A percentile compares a stretch with the other conserved stretches of the same genome.
Evolutionary conservation across 2,888 invertebrate species (phyloP).

Genomic region (Caenorhabditis sulstoni): DNA sequence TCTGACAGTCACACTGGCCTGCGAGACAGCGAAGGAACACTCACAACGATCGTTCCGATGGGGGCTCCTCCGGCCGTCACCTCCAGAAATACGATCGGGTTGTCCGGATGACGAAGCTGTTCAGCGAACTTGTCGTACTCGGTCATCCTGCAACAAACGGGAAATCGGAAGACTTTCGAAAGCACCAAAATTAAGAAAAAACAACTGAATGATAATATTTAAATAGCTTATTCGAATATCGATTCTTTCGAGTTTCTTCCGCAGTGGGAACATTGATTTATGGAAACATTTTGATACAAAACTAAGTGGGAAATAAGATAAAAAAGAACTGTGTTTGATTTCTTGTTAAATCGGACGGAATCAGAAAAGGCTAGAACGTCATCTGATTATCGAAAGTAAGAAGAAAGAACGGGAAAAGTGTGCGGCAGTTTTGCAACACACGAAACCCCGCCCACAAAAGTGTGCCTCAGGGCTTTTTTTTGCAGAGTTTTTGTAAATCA

Average conservation of each 20-base stretch:
- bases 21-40: too few relatives aligned
- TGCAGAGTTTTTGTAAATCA: not conserved
- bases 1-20: too few relatives aligned
- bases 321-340: too few relatives aligned
- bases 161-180: not conserved
- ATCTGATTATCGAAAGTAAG: not conserved
- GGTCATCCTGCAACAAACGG: constrained; percentile 72
- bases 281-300: too few relatives aligned
- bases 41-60: constrained; percentile 84
- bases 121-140: constrained; percentile 80
- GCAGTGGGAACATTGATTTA: too few relatives aligned
- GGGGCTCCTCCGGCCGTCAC: constrained; percentile 88
- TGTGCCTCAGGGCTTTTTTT: constrained; percentile 17
- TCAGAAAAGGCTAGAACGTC: too few relatives aligned
- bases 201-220: too few relatives aligned
- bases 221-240: too few relatives aligned
- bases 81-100: constrained; percentile 98
- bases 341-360: too few relatives aligned
- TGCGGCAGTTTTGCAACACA: constrained; percentile 28
- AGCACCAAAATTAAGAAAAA: too few relatives aligned
- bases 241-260: too few relatives aligned
- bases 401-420: constrained; percentile 32
- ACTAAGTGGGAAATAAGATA: too few relatives aligned
- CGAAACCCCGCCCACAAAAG: constrained; percentile 27
- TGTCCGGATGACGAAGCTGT: constrained; percentile 87